Conservation (phyloP, 2,888 invertebrate genomes). For the Ophonus ardosiacus region DNA sequence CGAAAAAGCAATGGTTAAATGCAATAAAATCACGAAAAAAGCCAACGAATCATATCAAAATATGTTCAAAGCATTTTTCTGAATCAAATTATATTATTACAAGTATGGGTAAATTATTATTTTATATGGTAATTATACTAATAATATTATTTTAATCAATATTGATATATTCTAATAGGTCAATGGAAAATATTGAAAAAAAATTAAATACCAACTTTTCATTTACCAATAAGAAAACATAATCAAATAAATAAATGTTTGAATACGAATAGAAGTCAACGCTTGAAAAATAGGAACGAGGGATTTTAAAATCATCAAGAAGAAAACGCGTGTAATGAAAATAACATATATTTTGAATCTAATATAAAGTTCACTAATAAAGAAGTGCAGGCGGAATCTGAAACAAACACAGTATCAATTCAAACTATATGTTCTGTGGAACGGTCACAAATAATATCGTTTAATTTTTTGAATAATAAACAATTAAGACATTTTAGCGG, state of each 20-base stretch:
- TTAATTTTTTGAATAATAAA: background rate
- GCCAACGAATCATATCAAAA: background rate
- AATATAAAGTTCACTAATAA: background rate
- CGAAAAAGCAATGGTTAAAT: background rate
- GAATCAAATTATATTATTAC: background rate
- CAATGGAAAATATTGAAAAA: conserved; percentile 7
- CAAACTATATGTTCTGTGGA: background rate
- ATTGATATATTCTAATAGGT: background rate
- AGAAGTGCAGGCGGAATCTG: background rate
- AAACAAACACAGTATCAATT: background rate
- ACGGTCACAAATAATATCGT: background rate
- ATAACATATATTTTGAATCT: no score
- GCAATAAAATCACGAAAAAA: background rate
- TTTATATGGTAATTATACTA: background rate
- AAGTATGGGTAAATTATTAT: conserved; percentile 5
- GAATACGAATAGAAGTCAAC: background rate
- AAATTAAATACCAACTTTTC: background rate
- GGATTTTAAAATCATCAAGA: no score
- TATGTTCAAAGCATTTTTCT: conserved; percentile 9
- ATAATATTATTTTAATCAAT: background rate
- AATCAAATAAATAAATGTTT: background rate
- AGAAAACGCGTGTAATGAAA: no score
- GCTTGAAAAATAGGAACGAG: background rate
- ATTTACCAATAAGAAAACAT: background rate
- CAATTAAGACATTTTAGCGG: background rate